A percentile compares a stretch with the other conserved stretches of the same genome.
These are phyloP conservation scores for Drosophila diplacantha DNA, from an alignment of 2,888 invertebrate genomes.

Conservation along the genomic window DNA sequence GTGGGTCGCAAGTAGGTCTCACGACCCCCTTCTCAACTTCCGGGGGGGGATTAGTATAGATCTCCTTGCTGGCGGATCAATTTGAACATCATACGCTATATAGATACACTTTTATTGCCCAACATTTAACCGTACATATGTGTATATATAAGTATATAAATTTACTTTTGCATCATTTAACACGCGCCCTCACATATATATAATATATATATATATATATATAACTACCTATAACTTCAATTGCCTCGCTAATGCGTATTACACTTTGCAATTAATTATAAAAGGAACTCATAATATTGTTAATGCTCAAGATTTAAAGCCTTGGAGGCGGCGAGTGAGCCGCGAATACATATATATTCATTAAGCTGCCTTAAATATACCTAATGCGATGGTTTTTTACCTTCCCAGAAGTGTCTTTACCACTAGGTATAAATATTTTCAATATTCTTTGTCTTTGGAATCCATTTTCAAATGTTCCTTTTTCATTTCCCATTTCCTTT, in stretches of 20 bases:
- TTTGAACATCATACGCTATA: slow-evolving; percentile 45
- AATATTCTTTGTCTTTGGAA: slow-evolving; percentile 6
- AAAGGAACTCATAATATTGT: slow-evolving; percentile 59
- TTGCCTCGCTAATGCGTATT: slow-evolving; percentile 39
- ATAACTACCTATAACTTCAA: slow-evolving; percentile 40
- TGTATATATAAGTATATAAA: slow-evolving; percentile 39
- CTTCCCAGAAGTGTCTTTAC: slow-evolving; percentile 35
- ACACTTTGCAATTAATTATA: slow-evolving; percentile 46
- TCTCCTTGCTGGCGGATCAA: slow-evolving; percentile 25
- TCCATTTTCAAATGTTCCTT: slow-evolving; percentile 12
- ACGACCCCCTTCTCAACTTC: not conserved
- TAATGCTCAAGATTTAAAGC: slow-evolving; percentile 61
- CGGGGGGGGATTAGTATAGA: slow-evolving; percentile 22
- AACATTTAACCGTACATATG: slow-evolving; percentile 63
- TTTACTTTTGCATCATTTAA: slow-evolving; percentile 40
- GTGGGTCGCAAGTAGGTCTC: slow-evolving; percentile 29
- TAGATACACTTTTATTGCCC: slow-evolving; percentile 67
- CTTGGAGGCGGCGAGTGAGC: slow-evolving; percentile 54
- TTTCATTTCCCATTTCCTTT: slow-evolving; percentile 1
- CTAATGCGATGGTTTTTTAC: slow-evolving; percentile 44
- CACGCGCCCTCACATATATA: slow-evolving; percentile 25
- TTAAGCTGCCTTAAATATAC: slow-evolving; percentile 64
- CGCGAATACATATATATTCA: slow-evolving; percentile 42
- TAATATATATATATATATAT: slow-evolving; percentile 37
- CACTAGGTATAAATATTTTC: slow-evolving; percentile 57